Evolutionary conservation across 1,140 invertebrate species (phyloP), one percentile per base, ranked within the genome.

Genomic region (Drosophila micromelanica): DNA sequence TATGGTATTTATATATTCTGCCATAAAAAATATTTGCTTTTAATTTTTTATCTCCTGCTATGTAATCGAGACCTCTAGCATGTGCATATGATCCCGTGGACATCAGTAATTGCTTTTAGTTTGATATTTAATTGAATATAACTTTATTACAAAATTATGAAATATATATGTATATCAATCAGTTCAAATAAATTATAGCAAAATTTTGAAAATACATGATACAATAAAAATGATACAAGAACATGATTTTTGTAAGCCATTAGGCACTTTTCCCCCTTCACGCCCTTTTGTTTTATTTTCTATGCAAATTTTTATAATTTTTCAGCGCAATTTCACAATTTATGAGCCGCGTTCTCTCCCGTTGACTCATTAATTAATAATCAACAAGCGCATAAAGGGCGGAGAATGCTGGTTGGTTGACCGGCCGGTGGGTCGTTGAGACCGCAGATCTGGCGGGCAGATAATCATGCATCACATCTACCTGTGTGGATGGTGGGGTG

Each of bases 311-410:
- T 51, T 42, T 55, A 55, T 51, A n/a, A 20, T 13, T 37, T 68
- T 69, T 73, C 57, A 69, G 42, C 35, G 52, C 51, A 72, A 64
- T 61, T 63, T 54, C 38, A 62, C 48, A 27, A 57, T 60, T 55
- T 48, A 64, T 72, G 59, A 57, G 20, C 30, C 7, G 15, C 13
- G 32, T 42, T 27, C 32, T 12, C 5, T 12, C 5, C 20, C 43
- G 60, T 48, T 11, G 57, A 76, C 55, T 78, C 62, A 82, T 78
- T 84, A 82, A 78, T 82, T 84, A 82, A 78, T 69, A 70, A 84
- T 73, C 51, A 57, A 65, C 61, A 65, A 76, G 46, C 59, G 27
- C 51, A 54, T 69, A 55, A 62, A 13, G 11, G 52, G n/a, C 23
- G 8, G 13, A 5, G 13, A 20, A 35, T 12, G n/a, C 4, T 20